Conservation (phyloP, 1,140 invertebrate genomes). For the Pararge aegeria region DNA sequence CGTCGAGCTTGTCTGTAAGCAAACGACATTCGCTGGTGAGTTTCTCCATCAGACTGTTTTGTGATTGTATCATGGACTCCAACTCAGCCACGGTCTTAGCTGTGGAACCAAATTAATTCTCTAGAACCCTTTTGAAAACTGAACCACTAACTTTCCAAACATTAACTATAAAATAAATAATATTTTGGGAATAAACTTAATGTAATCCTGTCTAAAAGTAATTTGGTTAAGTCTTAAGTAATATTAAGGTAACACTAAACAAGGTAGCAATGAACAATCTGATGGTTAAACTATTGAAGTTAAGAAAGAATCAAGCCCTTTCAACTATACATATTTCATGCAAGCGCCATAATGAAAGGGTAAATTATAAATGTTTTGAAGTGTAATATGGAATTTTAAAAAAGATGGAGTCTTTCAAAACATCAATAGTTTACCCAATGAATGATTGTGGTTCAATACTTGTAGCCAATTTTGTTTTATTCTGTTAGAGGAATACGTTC, state of each 20-base stretch:
- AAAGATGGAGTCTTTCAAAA: constrained; percentile 57
- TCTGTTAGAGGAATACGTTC: background rate
- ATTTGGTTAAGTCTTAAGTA: background rate
- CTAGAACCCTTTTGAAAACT: constrained; percentile 11
- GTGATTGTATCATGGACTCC: constrained; percentile 91
- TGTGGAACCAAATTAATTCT: constrained; percentile 79
- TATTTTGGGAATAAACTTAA: background rate
- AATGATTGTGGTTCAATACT: constrained; percentile 20
- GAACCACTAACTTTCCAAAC: constrained; percentile 1
- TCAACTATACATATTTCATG: constrained; percentile 62
- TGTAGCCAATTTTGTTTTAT: background rate
- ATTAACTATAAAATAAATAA: background rate
- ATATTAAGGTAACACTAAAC: background rate
- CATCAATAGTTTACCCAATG: constrained; percentile 82
- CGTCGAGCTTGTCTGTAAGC: constrained; percentile 91
- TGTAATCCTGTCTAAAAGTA: background rate
- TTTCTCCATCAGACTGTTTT: constrained; percentile 93
- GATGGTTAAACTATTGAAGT: constrained; percentile 84
- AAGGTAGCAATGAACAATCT: constrained; percentile 66
- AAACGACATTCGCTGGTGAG: constrained; percentile 91
- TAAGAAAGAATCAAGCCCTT: constrained; percentile 60
- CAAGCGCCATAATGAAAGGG: constrained; percentile 68
- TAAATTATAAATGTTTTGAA: constrained; percentile 78
- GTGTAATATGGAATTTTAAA: constrained; percentile 23
- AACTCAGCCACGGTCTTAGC: constrained; percentile 90